Conservation (phyloP, 2,888 invertebrate species). For the Plebejus anna region DNA sequence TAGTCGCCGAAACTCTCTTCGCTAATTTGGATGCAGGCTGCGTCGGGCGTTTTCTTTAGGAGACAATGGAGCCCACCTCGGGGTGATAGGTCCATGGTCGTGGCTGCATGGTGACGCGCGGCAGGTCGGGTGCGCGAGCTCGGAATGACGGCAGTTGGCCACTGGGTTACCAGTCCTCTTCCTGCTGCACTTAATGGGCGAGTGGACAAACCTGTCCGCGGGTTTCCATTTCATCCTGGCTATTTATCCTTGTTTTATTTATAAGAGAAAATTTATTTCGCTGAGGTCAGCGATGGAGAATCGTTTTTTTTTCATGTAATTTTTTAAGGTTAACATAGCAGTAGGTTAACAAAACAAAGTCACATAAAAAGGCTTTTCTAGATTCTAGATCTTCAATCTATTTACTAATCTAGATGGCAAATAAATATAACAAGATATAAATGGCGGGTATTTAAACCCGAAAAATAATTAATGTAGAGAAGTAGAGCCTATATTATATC, state of each 20-base stretch:
- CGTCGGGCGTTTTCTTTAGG: slow-evolving; percentile 69
- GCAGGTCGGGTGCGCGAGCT: slow-evolving; percentile 62
- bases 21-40: slow-evolving; percentile 66
- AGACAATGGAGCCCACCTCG: slow-evolving; percentile 63
- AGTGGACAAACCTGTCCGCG: slow-evolving; percentile 38
- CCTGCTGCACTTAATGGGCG: slow-evolving; percentile 64
- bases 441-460: not conserved
- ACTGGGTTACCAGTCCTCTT: slow-evolving; percentile 79
- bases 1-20: slow-evolving; percentile 73
- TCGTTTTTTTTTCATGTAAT: no score
- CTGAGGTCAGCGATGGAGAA: no score
- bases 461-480: not conserved
- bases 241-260: slow-evolving; percentile 24
- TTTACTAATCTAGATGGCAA: not conserved
- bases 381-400: no score
- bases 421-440: not conserved
- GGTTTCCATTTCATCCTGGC: slow-evolving; percentile 29
- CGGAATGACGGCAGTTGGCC: slow-evolving; percentile 76
- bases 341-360: no score
- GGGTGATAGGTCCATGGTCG: slow-evolving; percentile 55
- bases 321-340: no score
- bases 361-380: no score
- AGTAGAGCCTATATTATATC: not conserved
- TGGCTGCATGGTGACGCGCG: slow-evolving; percentile 54
- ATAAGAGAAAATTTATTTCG: slow-evolving; percentile 4